These are phyloP conservation scores for Ahaetulla prasina DNA, from an alignment of 2,113 vertebrate genomes.

Conservation along the genomic window DNA sequence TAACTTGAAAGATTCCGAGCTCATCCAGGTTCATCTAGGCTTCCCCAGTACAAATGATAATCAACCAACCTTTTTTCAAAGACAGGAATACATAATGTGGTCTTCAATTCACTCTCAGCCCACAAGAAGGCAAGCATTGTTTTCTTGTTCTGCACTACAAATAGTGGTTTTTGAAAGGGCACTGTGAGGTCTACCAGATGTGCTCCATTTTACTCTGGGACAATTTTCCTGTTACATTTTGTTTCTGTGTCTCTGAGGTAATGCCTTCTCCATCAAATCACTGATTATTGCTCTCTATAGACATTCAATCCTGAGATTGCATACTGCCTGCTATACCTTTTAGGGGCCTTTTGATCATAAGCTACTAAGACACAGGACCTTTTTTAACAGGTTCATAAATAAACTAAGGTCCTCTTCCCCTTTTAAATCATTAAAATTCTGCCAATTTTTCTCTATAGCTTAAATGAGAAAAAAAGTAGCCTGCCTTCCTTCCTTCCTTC, in stretches of 20 bases:
- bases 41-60: not conserved
- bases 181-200: not conserved
- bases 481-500: too few species aligned
- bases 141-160: not conserved
- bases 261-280: not conserved
- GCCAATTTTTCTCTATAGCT: too few species aligned
- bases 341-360: not conserved
- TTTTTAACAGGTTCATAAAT: too few species aligned
- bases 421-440: too few species aligned
- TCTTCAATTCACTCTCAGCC: not conserved
- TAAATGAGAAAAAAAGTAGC: too few species aligned
- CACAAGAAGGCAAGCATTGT: not conserved
- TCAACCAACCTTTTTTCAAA: not conserved
- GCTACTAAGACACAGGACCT: too few species aligned
- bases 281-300: not conserved
- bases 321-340: not conserved
- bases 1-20: not conserved
- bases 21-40: not conserved
- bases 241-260: not conserved
- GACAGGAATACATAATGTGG: not conserved
- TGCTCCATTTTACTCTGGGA: not conserved
- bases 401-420: too few species aligned
- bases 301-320: not conserved
- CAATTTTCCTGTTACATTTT: not conserved
- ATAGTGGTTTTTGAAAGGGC: not conserved